Base-by-base conservation (phyloP, 2,888 invertebrate species). In the Hydroisotoma schaefferi region DNA sequence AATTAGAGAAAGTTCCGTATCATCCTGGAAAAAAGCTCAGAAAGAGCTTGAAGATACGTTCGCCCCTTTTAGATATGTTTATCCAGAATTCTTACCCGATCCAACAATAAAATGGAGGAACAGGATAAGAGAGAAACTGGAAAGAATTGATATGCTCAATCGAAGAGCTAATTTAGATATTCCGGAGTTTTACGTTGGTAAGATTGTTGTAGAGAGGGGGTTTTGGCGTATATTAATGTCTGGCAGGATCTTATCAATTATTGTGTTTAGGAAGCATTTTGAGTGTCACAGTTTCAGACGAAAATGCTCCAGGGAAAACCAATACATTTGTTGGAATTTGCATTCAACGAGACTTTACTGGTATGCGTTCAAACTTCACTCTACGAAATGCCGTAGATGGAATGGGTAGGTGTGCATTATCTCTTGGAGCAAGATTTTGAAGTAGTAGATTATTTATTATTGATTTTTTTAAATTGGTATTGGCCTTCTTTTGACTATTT, bases 161-260 rank as follows among this genome's bases (percentile, higher is more conserved):
- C 81, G 99, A 59, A 81, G 95, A 71, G 79, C 78, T 53, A 81
- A 87, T 64, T 82, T 99, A 66, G 87, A 90, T 75, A 87, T 99
- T 67, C 98, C 99, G 0, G 97, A 98, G 77, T 99, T 99, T 81
- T 99, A 97, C 81, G 95, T 97, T 74, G 98, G 90, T 88, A 76
- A 77, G 85, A 77, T 54, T 33, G 6, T 38, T 15, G 43, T 15
- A 10, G 33, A 15, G 8, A 33, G 8, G 15, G 18, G 20, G 20
- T 43, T 20, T 33, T 10, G 33, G 20, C 12, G 18, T n/a, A 10
- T 43, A 43, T 10, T 15, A 43, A 20, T 15, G n/a, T n/a, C n/a
- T 40, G n/a, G 15, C 20, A 20, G 5, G 40, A 40, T 40, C 20
- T 40, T 5, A 40, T 15, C 5, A 40, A 18, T 40, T 40, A 40